Conservation (phyloP, 2,113 vertebrate genomes). For the Charadrius vociferus region DNA sequence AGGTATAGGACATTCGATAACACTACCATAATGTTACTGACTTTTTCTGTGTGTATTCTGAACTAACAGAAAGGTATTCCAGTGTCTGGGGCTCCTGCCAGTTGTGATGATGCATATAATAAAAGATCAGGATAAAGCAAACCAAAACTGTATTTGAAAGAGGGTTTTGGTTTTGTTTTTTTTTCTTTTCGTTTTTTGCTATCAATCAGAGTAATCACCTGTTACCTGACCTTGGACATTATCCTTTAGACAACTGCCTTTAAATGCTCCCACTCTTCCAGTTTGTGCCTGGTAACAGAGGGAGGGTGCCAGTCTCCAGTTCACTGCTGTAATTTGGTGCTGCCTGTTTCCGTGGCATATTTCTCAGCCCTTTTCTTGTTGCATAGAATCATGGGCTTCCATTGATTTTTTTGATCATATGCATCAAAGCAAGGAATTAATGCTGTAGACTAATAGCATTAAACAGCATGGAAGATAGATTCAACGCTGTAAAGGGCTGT, state of each 20-base stretch:
- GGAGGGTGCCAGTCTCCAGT: not conserved
- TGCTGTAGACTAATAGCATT: not conserved
- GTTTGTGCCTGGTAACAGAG: not conserved
- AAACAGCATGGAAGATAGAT: not conserved
- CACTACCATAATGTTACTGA: not conserved
- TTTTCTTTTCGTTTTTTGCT: not conserved
- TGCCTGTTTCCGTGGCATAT: rapidly evolving
- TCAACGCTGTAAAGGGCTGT: not conserved
- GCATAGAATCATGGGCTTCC: not conserved
- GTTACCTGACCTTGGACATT: not conserved
- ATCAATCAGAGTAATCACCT: not conserved
- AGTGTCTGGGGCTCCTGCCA: not conserved
- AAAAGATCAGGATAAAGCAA: not conserved
- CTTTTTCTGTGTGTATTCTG: not conserved
- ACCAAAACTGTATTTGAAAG: not conserved
- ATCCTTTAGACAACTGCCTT: not conserved
- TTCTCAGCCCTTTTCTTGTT: not conserved
- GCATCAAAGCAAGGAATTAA: not conserved
- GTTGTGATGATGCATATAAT: not conserved
- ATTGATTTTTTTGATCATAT: not conserved
- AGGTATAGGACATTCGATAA: not conserved
- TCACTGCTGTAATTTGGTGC: not conserved
- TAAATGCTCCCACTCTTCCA: not conserved
- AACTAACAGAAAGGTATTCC: not conserved
- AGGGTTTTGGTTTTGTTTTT: not conserved